Conservation (phyloP, 2,113 vertebrate species). For the Microtus oregoni region DNA sequence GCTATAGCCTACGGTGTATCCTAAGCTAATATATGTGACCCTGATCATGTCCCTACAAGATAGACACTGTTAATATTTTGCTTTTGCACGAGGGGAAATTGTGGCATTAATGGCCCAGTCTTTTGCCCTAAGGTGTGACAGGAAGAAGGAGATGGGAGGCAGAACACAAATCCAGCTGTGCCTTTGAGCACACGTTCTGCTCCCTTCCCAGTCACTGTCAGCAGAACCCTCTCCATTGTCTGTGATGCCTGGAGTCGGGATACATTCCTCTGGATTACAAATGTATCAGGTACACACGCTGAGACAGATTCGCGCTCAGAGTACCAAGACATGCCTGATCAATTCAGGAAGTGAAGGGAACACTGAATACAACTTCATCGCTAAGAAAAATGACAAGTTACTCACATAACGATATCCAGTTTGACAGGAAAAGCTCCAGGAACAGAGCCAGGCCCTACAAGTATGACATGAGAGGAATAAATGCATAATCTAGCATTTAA, state of each 20-base stretch:
- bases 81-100: neutral
- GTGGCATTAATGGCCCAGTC: neutral
- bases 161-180: neutral
- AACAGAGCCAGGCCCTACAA: neutral
- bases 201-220: neutral
- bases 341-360: constrained; percentile 19
- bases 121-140: neutral
- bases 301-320: neutral
- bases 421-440: neutral
- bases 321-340: neutral
- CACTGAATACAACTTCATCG: neutral
- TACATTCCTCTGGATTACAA: neutral
- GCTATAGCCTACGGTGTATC: neutral
- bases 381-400: neutral
- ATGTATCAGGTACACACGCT: neutral
- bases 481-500: neutral
- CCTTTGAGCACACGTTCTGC: neutral
- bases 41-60: neutral
- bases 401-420: neutral
- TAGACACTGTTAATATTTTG: neutral
- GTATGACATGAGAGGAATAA: neutral
- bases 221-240: neutral
- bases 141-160: neutral
- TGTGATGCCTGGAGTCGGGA: neutral
- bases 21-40: neutral